phyloP scores from a whole-genome alignment of 2,888 invertebrate genomes.

The Watsonalla binaria region DNA sequence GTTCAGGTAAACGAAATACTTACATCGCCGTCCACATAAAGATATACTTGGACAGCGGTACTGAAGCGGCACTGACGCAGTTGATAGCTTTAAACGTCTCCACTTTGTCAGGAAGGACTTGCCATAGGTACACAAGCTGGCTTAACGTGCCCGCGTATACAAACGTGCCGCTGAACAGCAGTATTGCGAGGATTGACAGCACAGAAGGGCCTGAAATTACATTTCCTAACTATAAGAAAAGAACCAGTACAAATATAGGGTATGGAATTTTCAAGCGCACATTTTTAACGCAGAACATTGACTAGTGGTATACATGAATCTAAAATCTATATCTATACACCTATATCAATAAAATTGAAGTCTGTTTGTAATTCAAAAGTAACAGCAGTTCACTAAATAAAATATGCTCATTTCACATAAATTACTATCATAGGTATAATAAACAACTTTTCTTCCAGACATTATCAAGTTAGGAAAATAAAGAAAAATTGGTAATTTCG shows the following conservation, averaged over 20 bases:
- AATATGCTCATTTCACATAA: too few species aligned
- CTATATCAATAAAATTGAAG: too few species aligned
- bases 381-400: too few species aligned
- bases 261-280: too few species aligned
- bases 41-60: constrained; percentile 48
- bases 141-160: constrained; percentile 46
- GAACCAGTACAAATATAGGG: too few species aligned
- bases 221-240: neutral
- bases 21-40: constrained; percentile 53
- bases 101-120: constrained; percentile 43
- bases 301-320: too few species aligned
- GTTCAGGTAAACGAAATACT: neutral
- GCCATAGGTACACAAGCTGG: constrained; percentile 37
- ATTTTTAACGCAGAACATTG: too few species aligned
- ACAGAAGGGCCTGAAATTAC: constrained; percentile 25
- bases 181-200: constrained; percentile 22
- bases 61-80: constrained; percentile 42
- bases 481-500: too few species aligned
- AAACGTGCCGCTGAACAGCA: constrained; percentile 35
- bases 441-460: neutral
- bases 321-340: too few species aligned
- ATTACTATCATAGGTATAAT: neutral
- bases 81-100: constrained; percentile 46
- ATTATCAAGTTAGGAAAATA: too few species aligned
- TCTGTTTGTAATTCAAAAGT: too few species aligned